These are phyloP conservation scores for Eutolmus rufibarbis DNA, from an alignment of 2,888 invertebrate species.

Conservation along the genomic window DNA sequence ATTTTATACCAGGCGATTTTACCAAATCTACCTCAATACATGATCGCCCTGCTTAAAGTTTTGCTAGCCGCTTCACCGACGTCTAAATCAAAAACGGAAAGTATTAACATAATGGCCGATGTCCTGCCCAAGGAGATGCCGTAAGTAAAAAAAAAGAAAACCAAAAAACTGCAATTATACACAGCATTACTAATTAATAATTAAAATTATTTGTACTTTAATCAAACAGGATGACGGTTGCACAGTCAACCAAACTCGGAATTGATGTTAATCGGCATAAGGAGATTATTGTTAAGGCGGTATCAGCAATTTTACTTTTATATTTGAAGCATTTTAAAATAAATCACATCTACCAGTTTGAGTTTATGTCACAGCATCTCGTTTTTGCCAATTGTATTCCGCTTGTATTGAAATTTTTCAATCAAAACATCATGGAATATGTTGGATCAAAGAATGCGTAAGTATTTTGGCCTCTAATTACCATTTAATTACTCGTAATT, in stretches of 20 bases:
- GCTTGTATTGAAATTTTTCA: constrained; percentile 96
- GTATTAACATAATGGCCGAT: constrained; percentile 98
- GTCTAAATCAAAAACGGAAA: constrained; percentile 98
- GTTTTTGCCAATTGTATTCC: constrained; percentile 99
- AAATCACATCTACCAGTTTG: constrained; percentile 99
- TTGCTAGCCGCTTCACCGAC: constrained; percentile 97
- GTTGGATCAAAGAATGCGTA: constrained; percentile 91
- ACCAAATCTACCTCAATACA: constrained; percentile 95
- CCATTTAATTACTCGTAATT: no score
- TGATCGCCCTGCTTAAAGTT: constrained; percentile 96
- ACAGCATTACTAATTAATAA: no score
- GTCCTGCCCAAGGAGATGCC: constrained; percentile 98
- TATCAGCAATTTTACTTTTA: constrained; percentile 87
- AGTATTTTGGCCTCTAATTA: constrained; percentile 52
- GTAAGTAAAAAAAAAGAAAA: constrained; percentile 65
- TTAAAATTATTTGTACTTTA: no score
- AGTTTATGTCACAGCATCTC: constrained; percentile 98
- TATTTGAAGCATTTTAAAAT: constrained; percentile 95
- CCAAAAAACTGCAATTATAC: no score
- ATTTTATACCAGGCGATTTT: constrained; percentile 92
- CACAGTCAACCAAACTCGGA: constrained; percentile 93
- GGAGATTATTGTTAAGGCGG: constrained; percentile 97
- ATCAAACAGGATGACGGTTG: constrained; percentile 77
- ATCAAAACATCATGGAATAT: constrained; percentile 95
- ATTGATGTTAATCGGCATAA: constrained; percentile 98